Percentiles rank a stretch among this genome's conserved stretches.
Evolutionary conservation across 2,888 invertebrate genomes (phyloP).

Genomic region (Mechanitis messenoides): DNA sequence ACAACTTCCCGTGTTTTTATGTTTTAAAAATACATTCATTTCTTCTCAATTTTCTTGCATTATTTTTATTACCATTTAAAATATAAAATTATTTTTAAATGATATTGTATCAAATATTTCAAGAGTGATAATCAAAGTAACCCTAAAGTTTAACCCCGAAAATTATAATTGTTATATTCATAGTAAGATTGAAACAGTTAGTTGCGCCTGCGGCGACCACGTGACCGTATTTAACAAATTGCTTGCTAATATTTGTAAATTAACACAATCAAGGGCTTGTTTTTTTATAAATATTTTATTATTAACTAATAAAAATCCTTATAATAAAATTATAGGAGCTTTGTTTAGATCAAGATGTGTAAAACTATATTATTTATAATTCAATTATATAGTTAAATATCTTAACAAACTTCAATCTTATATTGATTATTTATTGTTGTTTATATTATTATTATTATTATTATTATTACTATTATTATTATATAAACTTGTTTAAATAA

Average conservation of each 20-base stretch:
- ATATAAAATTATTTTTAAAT: background rate
- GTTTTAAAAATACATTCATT: too few species aligned
- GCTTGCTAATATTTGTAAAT: constrained; percentile 57
- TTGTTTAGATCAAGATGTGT: too few species aligned
- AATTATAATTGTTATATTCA: constrained; percentile 60
- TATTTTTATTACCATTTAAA: background rate
- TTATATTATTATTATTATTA: too few species aligned
- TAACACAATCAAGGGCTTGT: constrained; percentile 49
- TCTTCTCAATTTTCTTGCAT: too few species aligned
- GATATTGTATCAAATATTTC: background rate
- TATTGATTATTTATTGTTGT: too few species aligned
- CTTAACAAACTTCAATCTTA: too few species aligned
- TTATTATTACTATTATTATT: too few species aligned
- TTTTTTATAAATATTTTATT: background rate
- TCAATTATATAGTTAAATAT: too few species aligned
- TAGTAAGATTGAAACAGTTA: constrained; percentile 55
- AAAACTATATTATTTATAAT: too few species aligned
- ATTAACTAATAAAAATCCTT: too few species aligned
- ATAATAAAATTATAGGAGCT: too few species aligned
- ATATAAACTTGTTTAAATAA: too few species aligned
- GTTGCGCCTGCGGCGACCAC: constrained; percentile 61
- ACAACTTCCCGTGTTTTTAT: background rate
- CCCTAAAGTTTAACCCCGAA: constrained; percentile 16
- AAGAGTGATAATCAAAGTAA: constrained; percentile 4
- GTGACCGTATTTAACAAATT: constrained; percentile 59